These are phyloP conservation scores for Bradypodion ventrale DNA, from an alignment of 2,797 vertebrate genomes.

Conservation along the genomic window DNA sequence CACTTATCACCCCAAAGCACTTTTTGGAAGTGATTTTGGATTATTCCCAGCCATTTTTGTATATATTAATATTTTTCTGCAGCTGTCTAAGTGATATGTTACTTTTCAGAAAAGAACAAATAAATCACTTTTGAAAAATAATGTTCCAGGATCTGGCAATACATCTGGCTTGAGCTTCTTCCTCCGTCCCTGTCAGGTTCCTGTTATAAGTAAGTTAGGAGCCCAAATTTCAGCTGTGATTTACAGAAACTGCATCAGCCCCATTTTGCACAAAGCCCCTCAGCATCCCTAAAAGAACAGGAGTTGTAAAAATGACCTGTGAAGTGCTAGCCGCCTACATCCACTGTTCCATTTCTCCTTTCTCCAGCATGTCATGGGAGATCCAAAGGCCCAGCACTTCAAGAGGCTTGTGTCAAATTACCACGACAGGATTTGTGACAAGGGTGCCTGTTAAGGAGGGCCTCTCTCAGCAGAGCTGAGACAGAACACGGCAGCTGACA, in stretches of 20 bases:
- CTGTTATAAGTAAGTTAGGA: neutral
- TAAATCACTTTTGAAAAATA: neutral
- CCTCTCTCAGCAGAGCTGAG: accelerated
- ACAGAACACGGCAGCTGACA: neutral
- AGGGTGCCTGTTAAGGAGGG: neutral
- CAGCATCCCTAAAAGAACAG: neutral
- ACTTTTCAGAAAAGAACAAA: neutral
- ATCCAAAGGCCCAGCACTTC: neutral
- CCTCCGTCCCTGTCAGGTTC: neutral
- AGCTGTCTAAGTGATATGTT: neutral
- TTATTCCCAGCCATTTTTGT: no score
- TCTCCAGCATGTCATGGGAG: neutral
- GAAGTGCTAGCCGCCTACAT: neutral
- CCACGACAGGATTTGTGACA: neutral
- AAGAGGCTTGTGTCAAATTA: neutral
- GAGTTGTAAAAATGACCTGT: neutral
- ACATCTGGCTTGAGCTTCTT: neutral
- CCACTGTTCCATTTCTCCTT: neutral
- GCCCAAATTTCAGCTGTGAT: neutral
- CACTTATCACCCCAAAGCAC: neutral
- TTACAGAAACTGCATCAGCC: neutral
- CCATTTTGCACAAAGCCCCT: neutral
- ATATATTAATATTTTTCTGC: neutral
- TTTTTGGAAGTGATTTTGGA: neutral
- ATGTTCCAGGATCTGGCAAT: neutral